Evolutionary conservation across 2,797 vertebrate genomes (phyloP).

Genomic region (Siniperca undulata): DNA sequence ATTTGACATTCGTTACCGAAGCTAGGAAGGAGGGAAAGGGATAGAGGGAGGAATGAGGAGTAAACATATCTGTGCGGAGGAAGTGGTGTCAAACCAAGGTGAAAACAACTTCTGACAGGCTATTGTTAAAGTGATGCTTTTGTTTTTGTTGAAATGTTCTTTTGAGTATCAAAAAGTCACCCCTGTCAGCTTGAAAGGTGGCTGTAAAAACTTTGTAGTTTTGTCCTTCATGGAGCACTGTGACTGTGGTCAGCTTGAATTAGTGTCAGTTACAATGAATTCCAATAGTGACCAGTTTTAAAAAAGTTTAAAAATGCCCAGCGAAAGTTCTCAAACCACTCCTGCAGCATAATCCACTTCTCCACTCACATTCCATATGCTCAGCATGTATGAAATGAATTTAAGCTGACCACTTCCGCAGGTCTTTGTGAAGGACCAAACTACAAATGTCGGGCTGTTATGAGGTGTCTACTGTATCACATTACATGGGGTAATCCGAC

Average conservation of each 20-base stretch:
- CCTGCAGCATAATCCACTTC: slow-evolving; percentile 25
- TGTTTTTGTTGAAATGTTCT: slow-evolving; percentile 30
- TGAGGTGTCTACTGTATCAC: slow-evolving; percentile 44
- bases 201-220: slow-evolving; percentile 29
- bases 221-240: slow-evolving; percentile 21
- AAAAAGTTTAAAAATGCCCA: slow-evolving; percentile 17
- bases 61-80: slow-evolving; percentile 28
- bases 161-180: slow-evolving; percentile 30
- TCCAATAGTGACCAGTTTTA: slow-evolving; percentile 18
- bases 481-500: slow-evolving; percentile 40
- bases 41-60: slow-evolving; percentile 6
- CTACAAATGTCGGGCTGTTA: slow-evolving; percentile 36
- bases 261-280: slow-evolving; percentile 14
- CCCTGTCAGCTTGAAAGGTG: slow-evolving; percentile 4
- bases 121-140: slow-evolving; percentile 27
- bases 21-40: background rate
- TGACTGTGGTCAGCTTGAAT: slow-evolving; percentile 34
- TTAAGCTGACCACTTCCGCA: slow-evolving; percentile 13
- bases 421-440: slow-evolving; percentile 30
- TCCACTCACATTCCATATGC: slow-evolving; percentile 16
- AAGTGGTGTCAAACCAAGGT: slow-evolving; percentile 39
- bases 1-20: slow-evolving; percentile 27
- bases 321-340: slow-evolving; percentile 13
- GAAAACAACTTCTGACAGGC: slow-evolving; percentile 40
- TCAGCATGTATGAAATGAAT: slow-evolving; percentile 40